Conservation (phyloP, 2,797 vertebrate genomes). For the Danio choprae region DNA sequence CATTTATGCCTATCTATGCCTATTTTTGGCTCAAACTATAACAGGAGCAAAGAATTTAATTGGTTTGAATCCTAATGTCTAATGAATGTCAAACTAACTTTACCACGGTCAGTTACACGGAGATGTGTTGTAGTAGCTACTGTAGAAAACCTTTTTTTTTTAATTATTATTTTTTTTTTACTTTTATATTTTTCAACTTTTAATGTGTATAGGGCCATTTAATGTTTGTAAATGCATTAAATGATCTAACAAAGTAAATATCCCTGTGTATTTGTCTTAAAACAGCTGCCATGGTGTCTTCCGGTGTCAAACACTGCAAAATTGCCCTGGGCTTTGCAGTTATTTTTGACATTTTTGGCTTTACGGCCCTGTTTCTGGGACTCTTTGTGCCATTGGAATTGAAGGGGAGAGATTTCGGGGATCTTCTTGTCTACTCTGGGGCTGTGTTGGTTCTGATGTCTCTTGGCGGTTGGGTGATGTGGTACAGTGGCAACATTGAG, state of each 20-base stretch:
- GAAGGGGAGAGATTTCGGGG: slow-evolving; percentile 85
- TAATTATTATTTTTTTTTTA: too few relatives aligned
- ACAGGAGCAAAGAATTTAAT: too few relatives aligned
- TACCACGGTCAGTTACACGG: too few relatives aligned
- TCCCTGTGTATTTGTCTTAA: not conserved
- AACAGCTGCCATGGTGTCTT: slow-evolving; percentile 65
- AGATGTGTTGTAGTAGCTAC: too few relatives aligned
- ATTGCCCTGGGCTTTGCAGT: slow-evolving; percentile 84
- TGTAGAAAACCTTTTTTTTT: too few relatives aligned
- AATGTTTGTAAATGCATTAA: not conserved
- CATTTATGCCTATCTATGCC: too few relatives aligned
- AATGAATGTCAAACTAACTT: too few relatives aligned
- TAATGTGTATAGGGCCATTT: not conserved
- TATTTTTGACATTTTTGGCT: slow-evolving; percentile 84
- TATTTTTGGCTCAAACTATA: too few relatives aligned
- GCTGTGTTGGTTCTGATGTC: slow-evolving; percentile 85
- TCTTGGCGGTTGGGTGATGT: slow-evolving; percentile 88
- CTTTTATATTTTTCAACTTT: not conserved
- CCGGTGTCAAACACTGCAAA: slow-evolving; percentile 82
- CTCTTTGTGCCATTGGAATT: slow-evolving; percentile 84
- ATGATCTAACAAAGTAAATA: not conserved
- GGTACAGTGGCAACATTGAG: slow-evolving; percentile 93
- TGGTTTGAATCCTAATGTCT: too few relatives aligned
- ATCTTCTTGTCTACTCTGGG: slow-evolving; percentile 87
- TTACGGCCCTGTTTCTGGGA: slow-evolving; percentile 81